Conservation (phyloP, 2,113 vertebrate genomes). For the Rhinolophus ferrumequinum region DNA sequence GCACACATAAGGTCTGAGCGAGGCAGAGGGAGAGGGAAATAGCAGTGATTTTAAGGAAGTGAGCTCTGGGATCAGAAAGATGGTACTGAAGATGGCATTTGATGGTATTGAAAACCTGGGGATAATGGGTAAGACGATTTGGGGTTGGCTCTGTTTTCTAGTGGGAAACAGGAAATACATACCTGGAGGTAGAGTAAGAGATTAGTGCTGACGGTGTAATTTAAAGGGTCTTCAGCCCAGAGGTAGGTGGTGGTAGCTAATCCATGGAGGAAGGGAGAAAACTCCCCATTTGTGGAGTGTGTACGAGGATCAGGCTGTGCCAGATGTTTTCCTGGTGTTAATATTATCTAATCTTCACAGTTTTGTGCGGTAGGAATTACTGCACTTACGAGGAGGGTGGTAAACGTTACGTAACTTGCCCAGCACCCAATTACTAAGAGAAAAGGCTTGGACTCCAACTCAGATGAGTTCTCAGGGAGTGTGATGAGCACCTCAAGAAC, state of each 20-base stretch:
- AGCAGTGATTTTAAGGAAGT: not conserved
- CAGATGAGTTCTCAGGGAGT: not conserved
- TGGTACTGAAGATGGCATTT: not conserved
- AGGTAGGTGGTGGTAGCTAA: not conserved
- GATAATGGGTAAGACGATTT: not conserved
- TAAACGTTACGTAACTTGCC: not conserved
- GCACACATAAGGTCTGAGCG: not conserved
- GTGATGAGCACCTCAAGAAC: not conserved
- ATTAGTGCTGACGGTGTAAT: not conserved
- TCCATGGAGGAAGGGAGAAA: not conserved
- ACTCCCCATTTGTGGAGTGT: not conserved
- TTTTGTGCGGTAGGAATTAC: not conserved
- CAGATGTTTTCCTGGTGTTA: not conserved
- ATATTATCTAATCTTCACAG: not conserved
- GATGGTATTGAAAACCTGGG: not conserved
- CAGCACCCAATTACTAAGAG: not conserved
- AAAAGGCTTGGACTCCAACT: not conserved
- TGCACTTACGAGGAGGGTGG: not conserved
- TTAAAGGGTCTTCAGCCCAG: not conserved
- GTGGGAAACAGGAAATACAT: not conserved
- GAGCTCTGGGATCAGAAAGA: not conserved
- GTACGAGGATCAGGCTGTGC: not conserved
- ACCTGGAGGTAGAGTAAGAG: not conserved
- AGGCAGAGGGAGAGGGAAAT: not conserved
- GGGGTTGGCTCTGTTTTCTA: not conserved